These are phyloP conservation scores for Muscidifurax raptorellus DNA, from an alignment of 1,140 invertebrate species.

Conservation along the genomic window DNA sequence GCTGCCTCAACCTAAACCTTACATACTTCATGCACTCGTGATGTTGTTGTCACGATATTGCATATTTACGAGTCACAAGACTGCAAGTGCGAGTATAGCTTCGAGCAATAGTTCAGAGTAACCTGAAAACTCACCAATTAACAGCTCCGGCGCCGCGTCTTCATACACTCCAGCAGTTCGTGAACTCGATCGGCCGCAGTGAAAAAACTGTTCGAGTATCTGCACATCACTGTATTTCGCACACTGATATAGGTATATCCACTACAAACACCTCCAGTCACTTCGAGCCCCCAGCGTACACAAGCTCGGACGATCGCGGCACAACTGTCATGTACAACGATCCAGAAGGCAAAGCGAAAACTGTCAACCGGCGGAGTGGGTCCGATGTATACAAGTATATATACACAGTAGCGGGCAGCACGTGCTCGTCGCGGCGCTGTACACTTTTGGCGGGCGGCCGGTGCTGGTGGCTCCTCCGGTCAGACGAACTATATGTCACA, in stretches of 20 bases:
- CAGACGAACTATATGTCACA: not conserved
- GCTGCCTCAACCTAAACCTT: too few relatives aligned
- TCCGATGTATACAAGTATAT: not conserved
- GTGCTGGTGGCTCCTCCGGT: too few relatives aligned
- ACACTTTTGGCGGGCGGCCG: constrained; percentile 27
- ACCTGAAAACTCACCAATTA: not conserved
- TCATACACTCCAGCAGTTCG: not conserved
- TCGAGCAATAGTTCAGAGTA: too few relatives aligned
- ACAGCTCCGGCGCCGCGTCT: not conserved
- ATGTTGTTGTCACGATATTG: too few relatives aligned
- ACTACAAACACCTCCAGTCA: not conserved
- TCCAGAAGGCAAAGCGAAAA: too few relatives aligned
- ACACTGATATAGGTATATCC: not conserved
- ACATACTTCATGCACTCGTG: too few relatives aligned
- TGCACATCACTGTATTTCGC: not conserved
- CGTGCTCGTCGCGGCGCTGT: constrained; percentile 1
- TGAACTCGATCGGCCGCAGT: not conserved
- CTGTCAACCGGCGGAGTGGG: not conserved
- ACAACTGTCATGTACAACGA: constrained; percentile 20
- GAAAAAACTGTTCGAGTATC: not conserved
- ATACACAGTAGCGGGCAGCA: not conserved
- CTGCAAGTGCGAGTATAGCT: too few relatives aligned
- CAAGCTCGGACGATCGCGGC: not conserved
- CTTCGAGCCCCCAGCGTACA: too few relatives aligned
- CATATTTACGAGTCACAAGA: too few relatives aligned